Evolutionary conservation across 1,140 invertebrate species (phyloP).

Genomic region (Acromyrmex heyeri): DNA sequence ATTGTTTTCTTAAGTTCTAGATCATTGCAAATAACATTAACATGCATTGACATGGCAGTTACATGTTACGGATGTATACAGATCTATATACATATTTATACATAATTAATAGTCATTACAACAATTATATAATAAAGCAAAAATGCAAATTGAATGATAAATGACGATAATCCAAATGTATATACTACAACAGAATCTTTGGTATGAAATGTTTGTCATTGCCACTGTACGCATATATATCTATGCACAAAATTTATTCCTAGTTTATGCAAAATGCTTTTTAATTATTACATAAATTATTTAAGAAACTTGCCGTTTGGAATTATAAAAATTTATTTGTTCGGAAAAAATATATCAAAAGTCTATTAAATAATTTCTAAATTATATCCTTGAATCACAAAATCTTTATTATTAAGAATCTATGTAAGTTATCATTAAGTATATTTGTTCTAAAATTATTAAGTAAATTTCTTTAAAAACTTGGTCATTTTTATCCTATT

Average conservation of each 20-base stretch:
- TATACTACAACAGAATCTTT: slow-evolving; percentile 82
- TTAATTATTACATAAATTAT: slow-evolving; percentile 52
- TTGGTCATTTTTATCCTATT: slow-evolving; percentile 5
- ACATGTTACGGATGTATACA: slow-evolving; percentile 66
- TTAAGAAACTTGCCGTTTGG: slow-evolving; percentile 18
- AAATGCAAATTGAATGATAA: slow-evolving; percentile 47
- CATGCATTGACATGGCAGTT: slow-evolving; percentile 49
- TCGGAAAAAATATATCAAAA: slow-evolving; percentile 28
- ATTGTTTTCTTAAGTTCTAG: slow-evolving; percentile 44
- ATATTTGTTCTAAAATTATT: slow-evolving; percentile 28
- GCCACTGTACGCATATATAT: slow-evolving; percentile 68
- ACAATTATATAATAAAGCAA: slow-evolving; percentile 66
- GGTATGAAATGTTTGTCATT: slow-evolving; percentile 83
- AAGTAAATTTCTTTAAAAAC: slow-evolving; percentile 35
- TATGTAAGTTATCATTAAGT: slow-evolving; percentile 4
- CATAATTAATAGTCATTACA: slow-evolving; percentile 66
- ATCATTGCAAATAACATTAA: slow-evolving; percentile 30
- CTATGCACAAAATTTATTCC: slow-evolving; percentile 36
- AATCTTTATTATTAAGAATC: slow-evolving; percentile 2
- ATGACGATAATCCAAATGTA: slow-evolving; percentile 43
- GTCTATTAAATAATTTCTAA: slow-evolving; percentile 23
- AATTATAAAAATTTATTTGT: slow-evolving; percentile 22
- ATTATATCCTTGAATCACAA: slow-evolving; percentile 16
- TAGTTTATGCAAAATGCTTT: slow-evolving; percentile 25
- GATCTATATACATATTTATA: slow-evolving; percentile 79